Base-by-base conservation (phyloP, 2,113 vertebrate genomes). In the Gambusia affinis region DNA sequence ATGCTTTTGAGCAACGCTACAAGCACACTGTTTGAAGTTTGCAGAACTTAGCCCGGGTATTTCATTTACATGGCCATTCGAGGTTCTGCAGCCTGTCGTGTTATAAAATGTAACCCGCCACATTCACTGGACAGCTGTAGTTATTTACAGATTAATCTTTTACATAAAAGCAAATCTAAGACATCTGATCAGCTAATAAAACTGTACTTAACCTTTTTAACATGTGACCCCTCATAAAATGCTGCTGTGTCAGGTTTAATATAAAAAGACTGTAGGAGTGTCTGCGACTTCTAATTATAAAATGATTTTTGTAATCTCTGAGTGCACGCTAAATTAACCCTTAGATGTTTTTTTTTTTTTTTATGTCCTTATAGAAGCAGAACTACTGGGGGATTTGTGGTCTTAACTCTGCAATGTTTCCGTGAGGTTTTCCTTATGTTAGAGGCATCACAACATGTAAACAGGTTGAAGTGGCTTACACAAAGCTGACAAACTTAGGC, bases 401-500 rank as follows among this genome's bases (percentile, higher is more conserved):
- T 57, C 22, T 57, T 57, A n/a, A 12, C 10, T 27, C 24, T 33
- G 35, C 42, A 6, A 33, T 37, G 19, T 12, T 35, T 64, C 24
- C 3, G 31, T 22, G 11, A 35, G 17, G 12, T 24, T 35, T 35
- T 22, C 4, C 35, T 6, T 12, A 33, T n/a, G 19, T 15, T 65
- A 63, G 67, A 44, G 28, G 31, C 64, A 60, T 74, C 66, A 60
- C 28, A 60, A 54, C 70, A 64, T 35, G 28, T 67, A 61, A 63
- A 66, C 78, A 90, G 84, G 86, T 91, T 89, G 80, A 77, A 90
- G 67, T 88, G 89, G 91, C 90, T 86, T 92, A 87, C 87, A 91
- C 89, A 89, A 93, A 94, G 91, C 90, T 86, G 95, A 92, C 95
- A 95, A 94, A 95, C 95, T 95, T 95, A 95, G 94, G 89, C 66